phyloP scores from a whole-genome alignment of 2,113 vertebrate genomes.

The Neotoma lepida region DNA sequence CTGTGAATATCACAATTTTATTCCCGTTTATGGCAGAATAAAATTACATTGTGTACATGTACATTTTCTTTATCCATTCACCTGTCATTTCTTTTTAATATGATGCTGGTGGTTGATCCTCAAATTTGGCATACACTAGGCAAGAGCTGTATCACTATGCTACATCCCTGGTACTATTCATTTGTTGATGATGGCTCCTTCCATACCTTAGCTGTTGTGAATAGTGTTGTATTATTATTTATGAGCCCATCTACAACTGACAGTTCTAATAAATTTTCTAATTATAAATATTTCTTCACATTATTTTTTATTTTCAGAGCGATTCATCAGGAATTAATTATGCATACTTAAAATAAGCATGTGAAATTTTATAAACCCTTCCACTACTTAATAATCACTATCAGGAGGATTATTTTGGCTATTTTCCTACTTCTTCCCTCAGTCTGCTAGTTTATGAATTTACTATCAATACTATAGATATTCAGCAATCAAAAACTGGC shows the following conservation, averaged over 20 bases:
- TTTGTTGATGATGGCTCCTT: neutral
- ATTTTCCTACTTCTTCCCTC: conserved; percentile 7
- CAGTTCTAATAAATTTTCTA: conserved; percentile 21
- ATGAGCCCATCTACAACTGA: neutral
- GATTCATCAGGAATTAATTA: conserved; percentile 39
- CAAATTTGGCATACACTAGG: neutral
- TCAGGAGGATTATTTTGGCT: neutral
- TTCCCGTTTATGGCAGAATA: neutral
- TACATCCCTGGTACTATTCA: neutral
- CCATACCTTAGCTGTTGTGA: neutral
- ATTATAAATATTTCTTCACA: neutral
- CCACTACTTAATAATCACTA: conserved; percentile 31
- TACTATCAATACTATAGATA: neutral
- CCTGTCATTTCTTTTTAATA: neutral
- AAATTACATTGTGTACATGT: neutral
- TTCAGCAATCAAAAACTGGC: neutral
- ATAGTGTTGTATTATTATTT: neutral
- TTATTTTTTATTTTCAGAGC: conserved; percentile 6
- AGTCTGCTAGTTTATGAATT: conserved; percentile 6
- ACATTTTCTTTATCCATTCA: neutral
- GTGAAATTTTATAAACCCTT: neutral
- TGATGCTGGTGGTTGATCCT: neutral
- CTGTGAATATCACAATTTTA: neutral
- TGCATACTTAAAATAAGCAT: neutral
- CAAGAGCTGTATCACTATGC: neutral